phyloP scores from a whole-genome alignment of 2,113 vertebrate genomes.

The Tychaedon coryphoeus region DNA sequence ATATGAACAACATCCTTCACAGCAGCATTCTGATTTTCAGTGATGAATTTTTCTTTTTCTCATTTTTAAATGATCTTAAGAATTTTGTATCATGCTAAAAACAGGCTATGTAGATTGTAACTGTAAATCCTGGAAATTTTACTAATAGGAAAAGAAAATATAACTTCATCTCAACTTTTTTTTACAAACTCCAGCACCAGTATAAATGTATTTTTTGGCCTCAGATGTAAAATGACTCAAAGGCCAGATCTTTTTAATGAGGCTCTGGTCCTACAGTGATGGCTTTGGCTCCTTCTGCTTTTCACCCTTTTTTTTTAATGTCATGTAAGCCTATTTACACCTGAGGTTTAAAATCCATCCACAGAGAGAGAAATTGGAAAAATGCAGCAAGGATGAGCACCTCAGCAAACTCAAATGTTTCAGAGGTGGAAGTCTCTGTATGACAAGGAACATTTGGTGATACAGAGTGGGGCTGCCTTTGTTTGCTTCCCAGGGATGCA shows the following conservation, averaged over 20 bases:
- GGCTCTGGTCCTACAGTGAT: fast-evolving
- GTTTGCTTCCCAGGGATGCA: neutral
- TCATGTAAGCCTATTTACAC: neutral
- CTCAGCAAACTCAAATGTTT: neutral
- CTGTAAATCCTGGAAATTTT: neutral
- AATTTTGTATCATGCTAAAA: neutral
- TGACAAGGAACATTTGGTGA: fast-evolving
- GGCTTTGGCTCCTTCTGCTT: neutral
- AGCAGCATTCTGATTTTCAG: neutral
- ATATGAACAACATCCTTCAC: neutral
- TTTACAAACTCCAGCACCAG: neutral
- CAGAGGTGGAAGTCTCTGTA: neutral
- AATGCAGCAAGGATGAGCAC: neutral
- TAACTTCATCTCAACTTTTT: neutral
- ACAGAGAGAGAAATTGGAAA: neutral
- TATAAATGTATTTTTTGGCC: neutral
- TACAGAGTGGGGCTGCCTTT: neutral
- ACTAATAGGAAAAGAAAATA: neutral
- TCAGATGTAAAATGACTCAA: neutral
- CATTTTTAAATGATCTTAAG: neutral
- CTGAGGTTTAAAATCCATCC: neutral
- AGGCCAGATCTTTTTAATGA: neutral
- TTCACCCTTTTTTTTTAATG: neutral
- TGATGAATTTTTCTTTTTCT: neutral
- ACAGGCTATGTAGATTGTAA: neutral